A percentile compares a stretch with the other conserved stretches of the same genome.
phyloP scores from a whole-genome alignment of 2,113 vertebrate genomes.

The Abramis brama region DNA sequence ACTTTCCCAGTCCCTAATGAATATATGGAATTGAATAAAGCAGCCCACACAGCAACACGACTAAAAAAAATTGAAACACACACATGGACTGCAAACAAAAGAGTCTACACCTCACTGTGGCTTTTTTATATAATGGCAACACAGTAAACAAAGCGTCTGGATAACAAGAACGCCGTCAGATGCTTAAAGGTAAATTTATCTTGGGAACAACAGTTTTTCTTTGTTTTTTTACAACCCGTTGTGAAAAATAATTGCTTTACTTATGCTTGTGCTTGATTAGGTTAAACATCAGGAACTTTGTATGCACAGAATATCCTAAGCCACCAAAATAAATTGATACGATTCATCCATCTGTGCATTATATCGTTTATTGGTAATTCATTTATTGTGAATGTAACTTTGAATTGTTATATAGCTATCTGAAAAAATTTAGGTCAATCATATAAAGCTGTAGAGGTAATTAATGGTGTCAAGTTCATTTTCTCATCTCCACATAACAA shows the following conservation, averaged over 20 bases:
- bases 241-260: conserved; percentile 12
- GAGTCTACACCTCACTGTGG: neutral
- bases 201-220: conserved; percentile 10
- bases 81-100: neutral
- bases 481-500: neutral
- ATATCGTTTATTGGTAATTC: neutral
- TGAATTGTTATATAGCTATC: neutral
- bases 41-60: conserved; percentile 14
- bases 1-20: conserved; percentile 36
- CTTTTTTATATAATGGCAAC: conserved; percentile 18
- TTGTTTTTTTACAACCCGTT: neutral
- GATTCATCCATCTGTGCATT: neutral
- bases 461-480: neutral
- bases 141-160: conserved; percentile 1
- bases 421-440: neutral
- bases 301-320: neutral
- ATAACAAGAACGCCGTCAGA: neutral
- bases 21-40: conserved; percentile 28
- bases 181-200: conserved; percentile 13
- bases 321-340: neutral
- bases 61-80: neutral
- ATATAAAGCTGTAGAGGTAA: neutral
- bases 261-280: neutral
- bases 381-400: neutral
- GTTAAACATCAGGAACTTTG: neutral